These are phyloP conservation scores for Elgaria multicarinata DNA, from an alignment of 2,113 vertebrate species.

Conservation along the genomic window DNA sequence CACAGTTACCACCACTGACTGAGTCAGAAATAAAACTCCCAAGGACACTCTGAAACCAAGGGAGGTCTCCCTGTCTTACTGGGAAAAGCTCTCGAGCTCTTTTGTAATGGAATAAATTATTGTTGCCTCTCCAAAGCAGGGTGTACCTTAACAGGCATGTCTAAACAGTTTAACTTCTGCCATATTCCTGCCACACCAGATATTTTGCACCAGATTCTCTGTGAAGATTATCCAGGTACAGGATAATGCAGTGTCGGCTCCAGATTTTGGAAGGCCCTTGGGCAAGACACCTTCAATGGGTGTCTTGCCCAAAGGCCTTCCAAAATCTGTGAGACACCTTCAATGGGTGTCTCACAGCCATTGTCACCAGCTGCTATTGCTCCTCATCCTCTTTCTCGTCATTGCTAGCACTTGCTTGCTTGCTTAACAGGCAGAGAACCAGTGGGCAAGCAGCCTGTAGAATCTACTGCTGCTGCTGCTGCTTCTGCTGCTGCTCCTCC, in stretches of 20 bases:
- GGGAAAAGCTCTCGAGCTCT: conserved; percentile 15
- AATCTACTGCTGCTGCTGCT: no score
- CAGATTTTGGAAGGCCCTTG: no score
- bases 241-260: not conserved
- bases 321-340: no score
- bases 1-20: conserved; percentile 37
- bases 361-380: not conserved
- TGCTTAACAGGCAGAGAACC: no score
- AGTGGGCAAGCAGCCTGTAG: no score
- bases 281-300: no score
- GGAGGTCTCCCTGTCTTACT: not conserved
- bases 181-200: not conserved
- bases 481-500: no score
- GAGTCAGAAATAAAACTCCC: conserved; percentile 49
- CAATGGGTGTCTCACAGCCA: no score
- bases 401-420: no score
- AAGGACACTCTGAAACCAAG: conserved; percentile 32
- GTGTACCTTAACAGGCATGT: not conserved
- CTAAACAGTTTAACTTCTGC: conserved; percentile 17
- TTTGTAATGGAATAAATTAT: not conserved
- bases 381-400: not conserved
- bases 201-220: not conserved
- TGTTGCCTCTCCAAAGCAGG: not conserved
- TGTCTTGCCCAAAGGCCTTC: no score
- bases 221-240: not conserved